phyloP scores from a whole-genome alignment of 2,888 invertebrate genomes.

The Caenorhabditis doughertyi region DNA sequence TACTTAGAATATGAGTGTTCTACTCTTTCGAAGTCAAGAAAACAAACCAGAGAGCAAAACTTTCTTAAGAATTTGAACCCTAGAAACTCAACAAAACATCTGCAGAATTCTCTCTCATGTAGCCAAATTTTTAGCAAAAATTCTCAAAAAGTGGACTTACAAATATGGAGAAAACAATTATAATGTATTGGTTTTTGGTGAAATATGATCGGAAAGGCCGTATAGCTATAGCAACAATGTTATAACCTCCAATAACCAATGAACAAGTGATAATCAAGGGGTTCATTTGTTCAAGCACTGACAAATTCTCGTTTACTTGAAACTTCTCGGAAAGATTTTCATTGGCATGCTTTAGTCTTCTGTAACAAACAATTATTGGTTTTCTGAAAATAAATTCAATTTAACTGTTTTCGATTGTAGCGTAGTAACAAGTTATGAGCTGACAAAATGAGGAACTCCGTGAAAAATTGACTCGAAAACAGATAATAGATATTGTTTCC shows the following conservation, averaged over 20 bases:
- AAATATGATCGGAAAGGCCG: constrained; percentile 14
- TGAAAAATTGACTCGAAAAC: constrained; percentile 1
- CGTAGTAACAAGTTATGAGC: neutral
- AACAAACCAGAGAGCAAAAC: too few species aligned
- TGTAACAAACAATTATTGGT: neutral
- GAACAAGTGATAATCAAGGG: constrained; percentile 20
- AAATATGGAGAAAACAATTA: constrained; percentile 23
- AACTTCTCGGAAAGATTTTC: constrained; percentile 22
- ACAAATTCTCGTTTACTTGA: constrained; percentile 36
- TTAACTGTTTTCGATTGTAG: constrained; percentile 17
- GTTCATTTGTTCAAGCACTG: constrained; percentile 26
- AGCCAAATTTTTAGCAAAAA: neutral
- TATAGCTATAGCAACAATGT: constrained; percentile 11
- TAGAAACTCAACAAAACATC: neutral
- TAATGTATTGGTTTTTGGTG: constrained; percentile 35
- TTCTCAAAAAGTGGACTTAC: constrained; percentile 9
- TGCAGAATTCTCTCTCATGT: neutral
- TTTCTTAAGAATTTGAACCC: too few species aligned
- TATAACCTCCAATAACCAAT: constrained; percentile 14
- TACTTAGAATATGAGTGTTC: too few species aligned
- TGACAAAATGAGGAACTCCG: neutral
- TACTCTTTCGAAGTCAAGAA: too few species aligned
- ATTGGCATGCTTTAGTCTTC: neutral
- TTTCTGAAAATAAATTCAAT: neutral
- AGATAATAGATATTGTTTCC: constrained; percentile 25